Evolutionary conservation across 2,113 vertebrate species (phyloP).

Genomic region (Ceyx cyanopectus): DNA sequence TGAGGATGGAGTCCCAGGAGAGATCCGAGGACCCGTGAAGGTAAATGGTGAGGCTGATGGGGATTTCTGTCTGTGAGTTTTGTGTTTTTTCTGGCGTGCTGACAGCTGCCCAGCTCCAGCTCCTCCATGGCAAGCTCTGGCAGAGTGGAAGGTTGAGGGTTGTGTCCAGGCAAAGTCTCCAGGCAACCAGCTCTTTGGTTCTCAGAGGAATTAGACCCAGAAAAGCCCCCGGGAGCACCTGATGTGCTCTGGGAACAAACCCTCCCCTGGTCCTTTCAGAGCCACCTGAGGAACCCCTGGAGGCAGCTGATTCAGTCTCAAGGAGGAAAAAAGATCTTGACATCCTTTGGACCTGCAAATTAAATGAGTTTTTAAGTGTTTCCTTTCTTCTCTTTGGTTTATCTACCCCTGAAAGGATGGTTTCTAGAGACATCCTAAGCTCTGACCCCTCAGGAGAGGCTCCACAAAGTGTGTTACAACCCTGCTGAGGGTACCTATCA

Average conservation of each 20-base stretch:
- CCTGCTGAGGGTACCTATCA: not conserved
- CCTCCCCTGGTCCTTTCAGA: accelerated
- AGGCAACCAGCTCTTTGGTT: accelerated
- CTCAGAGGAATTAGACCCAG: accelerated
- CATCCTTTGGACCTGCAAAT: not conserved
- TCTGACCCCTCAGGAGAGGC: not conserved
- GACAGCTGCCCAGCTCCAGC: accelerated
- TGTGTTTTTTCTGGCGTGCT: accelerated
- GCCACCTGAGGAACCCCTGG: not conserved
- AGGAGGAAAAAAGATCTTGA: accelerated
- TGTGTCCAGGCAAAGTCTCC: not conserved
- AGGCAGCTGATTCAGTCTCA: not conserved
- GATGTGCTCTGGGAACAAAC: not conserved
- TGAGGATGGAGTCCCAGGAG: not conserved
- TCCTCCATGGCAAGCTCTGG: not conserved
- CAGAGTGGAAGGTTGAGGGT: not conserved
- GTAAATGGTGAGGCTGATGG: not conserved
- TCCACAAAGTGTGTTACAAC: accelerated
- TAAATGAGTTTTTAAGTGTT: not conserved
- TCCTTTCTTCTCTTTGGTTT: not conserved
- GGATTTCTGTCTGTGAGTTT: accelerated
- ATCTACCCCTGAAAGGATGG: not conserved
- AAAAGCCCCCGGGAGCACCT: not conserved
- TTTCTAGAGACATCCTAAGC: not conserved
- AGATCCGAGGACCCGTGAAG: conserved; percentile 29